Percentiles rank a stretch among this genome's conserved stretches.
These are phyloP conservation scores for Ophioderma brevispina DNA, from an alignment of 35 echinoderm and acorn worm genomes.

Conservation along the genomic window DNA sequence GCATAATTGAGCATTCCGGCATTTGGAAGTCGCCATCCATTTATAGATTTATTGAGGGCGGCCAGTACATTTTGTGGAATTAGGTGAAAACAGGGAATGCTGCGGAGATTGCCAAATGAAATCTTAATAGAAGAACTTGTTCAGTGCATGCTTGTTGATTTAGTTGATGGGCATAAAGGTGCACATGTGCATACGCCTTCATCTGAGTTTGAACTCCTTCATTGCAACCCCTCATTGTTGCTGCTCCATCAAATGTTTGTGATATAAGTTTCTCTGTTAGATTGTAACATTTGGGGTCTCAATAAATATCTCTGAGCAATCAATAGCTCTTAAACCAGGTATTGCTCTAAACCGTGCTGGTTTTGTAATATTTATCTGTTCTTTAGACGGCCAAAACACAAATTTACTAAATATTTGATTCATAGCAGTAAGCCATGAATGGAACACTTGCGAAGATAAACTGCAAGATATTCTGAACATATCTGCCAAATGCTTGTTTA, in stretches of 20 bases:
- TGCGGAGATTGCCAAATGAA: not conserved
- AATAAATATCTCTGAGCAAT: no score
- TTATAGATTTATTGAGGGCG: not conserved
- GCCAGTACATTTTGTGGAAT: not conserved
- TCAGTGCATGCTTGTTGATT: not conserved
- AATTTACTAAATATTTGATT: no score
- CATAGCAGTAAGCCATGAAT: no score
- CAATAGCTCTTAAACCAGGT: no score
- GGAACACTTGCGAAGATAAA: no score
- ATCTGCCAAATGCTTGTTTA: no score
- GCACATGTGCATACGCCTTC: not conserved
- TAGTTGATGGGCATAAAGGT: not conserved
- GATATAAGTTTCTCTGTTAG: not conserved
- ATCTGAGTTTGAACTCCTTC: not conserved
- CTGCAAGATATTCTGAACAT: no score
- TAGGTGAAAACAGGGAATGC: not conserved
- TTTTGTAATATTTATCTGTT: no score
- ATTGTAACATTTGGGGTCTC: not conserved
- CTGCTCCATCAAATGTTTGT: not conserved
- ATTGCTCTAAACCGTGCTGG: no score
- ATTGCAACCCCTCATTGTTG: not conserved
- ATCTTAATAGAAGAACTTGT: not conserved
- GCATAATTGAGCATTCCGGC: no score
- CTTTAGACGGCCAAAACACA: no score
- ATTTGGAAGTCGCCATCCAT: not conserved